These are phyloP conservation scores for Phalangium opilio DNA, from an alignment of 2,888 invertebrate genomes.

Conservation along the genomic window DNA sequence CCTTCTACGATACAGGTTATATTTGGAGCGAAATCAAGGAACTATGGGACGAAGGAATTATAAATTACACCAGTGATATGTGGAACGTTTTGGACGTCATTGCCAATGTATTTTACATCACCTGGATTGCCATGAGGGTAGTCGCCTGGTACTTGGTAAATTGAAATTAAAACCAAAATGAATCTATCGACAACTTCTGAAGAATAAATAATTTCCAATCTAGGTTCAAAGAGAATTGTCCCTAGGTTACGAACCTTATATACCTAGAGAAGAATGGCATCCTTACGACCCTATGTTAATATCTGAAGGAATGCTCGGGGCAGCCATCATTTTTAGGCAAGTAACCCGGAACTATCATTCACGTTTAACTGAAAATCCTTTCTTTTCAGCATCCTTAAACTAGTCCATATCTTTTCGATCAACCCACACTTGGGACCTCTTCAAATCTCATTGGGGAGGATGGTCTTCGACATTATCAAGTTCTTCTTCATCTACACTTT, in stretches of 20 bases:
- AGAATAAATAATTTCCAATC: too few relatives aligned
- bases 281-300: constrained; percentile 40
- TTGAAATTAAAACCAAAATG: neutral
- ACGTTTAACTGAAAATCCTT: neutral
- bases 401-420: constrained; percentile 39
- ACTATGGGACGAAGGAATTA: constrained; percentile 36
- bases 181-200: too few relatives aligned
- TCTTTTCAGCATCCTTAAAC: constrained; percentile 33
- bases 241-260: constrained; percentile 56
- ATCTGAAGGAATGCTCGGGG: constrained; percentile 37
- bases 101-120: constrained; percentile 38
- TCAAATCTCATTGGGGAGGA: constrained; percentile 38
- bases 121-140: constrained; percentile 37
- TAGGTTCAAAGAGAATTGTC: constrained; percentile 18
- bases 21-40: constrained; percentile 41
- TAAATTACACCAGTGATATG: constrained; percentile 38
- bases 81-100: constrained; percentile 41
- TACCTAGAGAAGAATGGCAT: constrained; percentile 35
- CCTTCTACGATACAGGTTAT: constrained; percentile 29
- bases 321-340: constrained; percentile 37
- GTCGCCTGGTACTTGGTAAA: constrained; percentile 17
- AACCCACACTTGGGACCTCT: constrained; percentile 39
- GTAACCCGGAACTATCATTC: neutral
- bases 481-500: constrained; percentile 35
- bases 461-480: constrained; percentile 39